These are phyloP conservation scores for Agriotes lineatus DNA, from an alignment of 2,888 invertebrate genomes.

Conservation along the genomic window DNA sequence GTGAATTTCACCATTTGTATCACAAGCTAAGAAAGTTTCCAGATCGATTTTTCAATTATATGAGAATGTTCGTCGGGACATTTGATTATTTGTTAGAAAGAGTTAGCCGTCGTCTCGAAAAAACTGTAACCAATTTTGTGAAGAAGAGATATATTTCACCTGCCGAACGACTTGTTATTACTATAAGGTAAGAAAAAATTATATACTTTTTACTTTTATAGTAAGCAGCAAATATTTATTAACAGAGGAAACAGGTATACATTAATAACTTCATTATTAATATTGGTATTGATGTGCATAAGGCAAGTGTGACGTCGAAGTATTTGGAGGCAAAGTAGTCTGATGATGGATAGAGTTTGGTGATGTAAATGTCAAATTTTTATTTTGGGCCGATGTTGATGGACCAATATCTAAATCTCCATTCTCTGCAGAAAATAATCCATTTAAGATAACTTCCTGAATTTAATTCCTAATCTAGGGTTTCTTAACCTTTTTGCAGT, in stretches of 20 bases:
- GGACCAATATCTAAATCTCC: background rate
- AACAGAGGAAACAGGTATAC: background rate
- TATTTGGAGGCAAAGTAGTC: background rate
- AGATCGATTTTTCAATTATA: too few species aligned
- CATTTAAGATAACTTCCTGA: constrained; percentile 35
- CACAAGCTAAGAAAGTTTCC: too few species aligned
- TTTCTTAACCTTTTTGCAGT: too few species aligned
- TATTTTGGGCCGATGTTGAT: background rate
- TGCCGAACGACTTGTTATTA: background rate
- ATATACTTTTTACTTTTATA: background rate
- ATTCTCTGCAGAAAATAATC: constrained; percentile 29
- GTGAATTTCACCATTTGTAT: too few species aligned
- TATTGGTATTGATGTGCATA: background rate
- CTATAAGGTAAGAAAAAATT: background rate
- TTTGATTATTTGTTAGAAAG: too few species aligned
- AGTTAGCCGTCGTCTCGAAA: too few species aligned
- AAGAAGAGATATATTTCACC: too few species aligned
- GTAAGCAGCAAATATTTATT: background rate
- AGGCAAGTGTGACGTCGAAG: background rate
- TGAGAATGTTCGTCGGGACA: too few species aligned
- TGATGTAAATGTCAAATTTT: background rate
- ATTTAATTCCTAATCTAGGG: constrained; percentile 36
- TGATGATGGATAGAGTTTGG: background rate
- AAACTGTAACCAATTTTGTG: too few species aligned
- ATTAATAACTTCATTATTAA: background rate